Percentiles rank a stretch among this genome's conserved stretches.
Evolutionary conservation across 2,888 invertebrate genomes (phyloP).

Genomic region (Apotomis capreana): DNA sequence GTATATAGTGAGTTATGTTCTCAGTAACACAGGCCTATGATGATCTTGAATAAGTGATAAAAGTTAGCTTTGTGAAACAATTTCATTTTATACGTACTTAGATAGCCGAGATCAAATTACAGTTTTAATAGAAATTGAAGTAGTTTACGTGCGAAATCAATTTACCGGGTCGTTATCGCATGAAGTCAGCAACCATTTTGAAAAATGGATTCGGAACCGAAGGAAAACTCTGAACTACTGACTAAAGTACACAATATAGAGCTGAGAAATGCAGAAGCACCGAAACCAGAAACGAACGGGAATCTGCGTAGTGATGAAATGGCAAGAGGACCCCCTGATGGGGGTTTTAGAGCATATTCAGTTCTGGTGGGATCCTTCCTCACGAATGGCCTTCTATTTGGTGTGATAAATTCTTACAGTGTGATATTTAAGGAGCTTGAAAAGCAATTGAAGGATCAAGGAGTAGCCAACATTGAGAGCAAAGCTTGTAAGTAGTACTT

Average conservation of each 20-base stretch:
- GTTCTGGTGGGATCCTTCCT: slow-evolving; percentile 93
- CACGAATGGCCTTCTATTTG: slow-evolving; percentile 95
- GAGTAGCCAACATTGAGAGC: slow-evolving; percentile 88
- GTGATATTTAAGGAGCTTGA: slow-evolving; percentile 89
- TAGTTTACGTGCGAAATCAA: slow-evolving; percentile 10
- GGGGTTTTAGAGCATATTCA: slow-evolving; percentile 90
- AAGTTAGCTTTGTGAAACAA: slow-evolving; percentile 32
- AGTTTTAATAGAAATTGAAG: slow-evolving; percentile 34
- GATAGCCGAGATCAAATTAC: slow-evolving; percentile 39
- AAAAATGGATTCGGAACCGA: slow-evolving; percentile 63
- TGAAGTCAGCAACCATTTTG: slow-evolving; percentile 1
- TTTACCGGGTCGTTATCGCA: slow-evolving; percentile 8
- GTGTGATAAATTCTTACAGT: slow-evolving; percentile 95
- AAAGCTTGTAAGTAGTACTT: slow-evolving; percentile 88
- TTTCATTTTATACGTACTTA: slow-evolving; percentile 23
- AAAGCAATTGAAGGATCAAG: slow-evolving; percentile 84
- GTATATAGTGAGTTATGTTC: slow-evolving; percentile 8
- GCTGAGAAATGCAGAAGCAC: slow-evolving; percentile 43
- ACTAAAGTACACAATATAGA: slow-evolving; percentile 38
- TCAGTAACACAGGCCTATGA: neutral
- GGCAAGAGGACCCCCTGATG: slow-evolving; percentile 85
- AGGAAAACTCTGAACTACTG: slow-evolving; percentile 69
- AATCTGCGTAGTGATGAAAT: slow-evolving; percentile 48
- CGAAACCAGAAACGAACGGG: slow-evolving; percentile 58
- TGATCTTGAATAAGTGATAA: slow-evolving; percentile 24